Evolutionary conservation across 2,888 invertebrate genomes (phyloP), one percentile per base, ranked within the genome.

Genomic region (Heliconius ismenius): DNA sequence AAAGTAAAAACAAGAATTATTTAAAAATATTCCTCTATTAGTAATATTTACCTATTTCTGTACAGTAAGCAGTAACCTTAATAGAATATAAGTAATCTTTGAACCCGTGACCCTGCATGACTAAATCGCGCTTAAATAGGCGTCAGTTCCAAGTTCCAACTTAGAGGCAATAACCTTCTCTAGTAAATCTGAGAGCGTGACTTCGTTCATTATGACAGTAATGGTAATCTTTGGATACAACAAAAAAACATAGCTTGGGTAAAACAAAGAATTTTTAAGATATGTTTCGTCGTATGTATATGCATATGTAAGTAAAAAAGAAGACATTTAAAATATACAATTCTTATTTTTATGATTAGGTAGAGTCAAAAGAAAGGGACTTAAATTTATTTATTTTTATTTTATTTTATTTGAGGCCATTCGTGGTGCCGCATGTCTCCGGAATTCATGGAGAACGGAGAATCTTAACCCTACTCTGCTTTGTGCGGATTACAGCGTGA

Each of bases 81-180:
- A 21, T 58, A 70, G n/a, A 70, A 70, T 58, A 36, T 70, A 58
- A 32, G 58, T 36, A 32, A 70, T 36, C 32, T 36, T n/a, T 70
- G 70, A 58, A 58, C 70, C 7, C 9, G 21, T 58, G 70, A 36
- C 70, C 58, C 58, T 70, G 36, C 32, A 70, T 70, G 70, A 70
- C 58, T 70, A n/a, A 70, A 70, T 24, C 58, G n/a, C 58, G 70
- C 36, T 70, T 58, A 58, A 32, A 28, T 58, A 70, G 58, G 54
- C 24, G 54, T 13, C n/a, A 58, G 28, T 32, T 21, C 24, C 39
- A 24, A 39, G 32, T 32, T 54, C 70, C 32, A 58, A 58, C 54
- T 3, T 3, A 70, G n/a, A 54, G 70, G 70, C 70, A 70, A 36
- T 36, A 58, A 70, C 58, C 24, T 70, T 24, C 9, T 15, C 7